phyloP scores from a whole-genome alignment of 2,888 invertebrate genomes.

The Monochamus alternatus region DNA sequence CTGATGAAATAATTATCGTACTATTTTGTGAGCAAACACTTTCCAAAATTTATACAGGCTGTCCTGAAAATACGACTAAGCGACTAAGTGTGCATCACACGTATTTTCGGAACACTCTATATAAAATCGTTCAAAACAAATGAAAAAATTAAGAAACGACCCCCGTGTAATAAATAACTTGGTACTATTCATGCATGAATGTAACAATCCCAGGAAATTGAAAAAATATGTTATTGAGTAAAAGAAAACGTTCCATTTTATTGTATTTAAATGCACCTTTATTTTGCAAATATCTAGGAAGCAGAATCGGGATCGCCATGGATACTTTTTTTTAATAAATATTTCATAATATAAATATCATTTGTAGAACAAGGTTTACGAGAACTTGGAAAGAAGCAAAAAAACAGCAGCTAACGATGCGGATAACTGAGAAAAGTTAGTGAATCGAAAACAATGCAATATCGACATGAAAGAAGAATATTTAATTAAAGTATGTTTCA shows the following conservation, averaged over 20 bases:
- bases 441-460: neutral
- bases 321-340: neutral
- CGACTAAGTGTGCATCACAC: no score
- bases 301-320: neutral
- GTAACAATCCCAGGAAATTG: neutral
- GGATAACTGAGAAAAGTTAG: slow-evolving; percentile 5
- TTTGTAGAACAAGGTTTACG: neutral
- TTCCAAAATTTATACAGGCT: no score
- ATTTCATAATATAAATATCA: neutral
- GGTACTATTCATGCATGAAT: no score
- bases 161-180: no score
- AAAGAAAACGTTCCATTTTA: neutral
- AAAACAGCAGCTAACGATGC: neutral
- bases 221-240: neutral
- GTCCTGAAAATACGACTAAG: no score
- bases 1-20: no score
- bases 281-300: neutral
- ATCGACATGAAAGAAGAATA: no score
- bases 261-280: slow-evolving; percentile 17
- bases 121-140: no score
- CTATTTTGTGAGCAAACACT: no score
- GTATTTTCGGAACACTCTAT: no score
- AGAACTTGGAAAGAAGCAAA: neutral
- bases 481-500: no score
- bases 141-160: no score